Percentiles rank a stretch among this genome's conserved stretches.
phyloP scores from a whole-genome alignment of 2,113 vertebrate species.

The Craseonycteris thonglongyai region DNA sequence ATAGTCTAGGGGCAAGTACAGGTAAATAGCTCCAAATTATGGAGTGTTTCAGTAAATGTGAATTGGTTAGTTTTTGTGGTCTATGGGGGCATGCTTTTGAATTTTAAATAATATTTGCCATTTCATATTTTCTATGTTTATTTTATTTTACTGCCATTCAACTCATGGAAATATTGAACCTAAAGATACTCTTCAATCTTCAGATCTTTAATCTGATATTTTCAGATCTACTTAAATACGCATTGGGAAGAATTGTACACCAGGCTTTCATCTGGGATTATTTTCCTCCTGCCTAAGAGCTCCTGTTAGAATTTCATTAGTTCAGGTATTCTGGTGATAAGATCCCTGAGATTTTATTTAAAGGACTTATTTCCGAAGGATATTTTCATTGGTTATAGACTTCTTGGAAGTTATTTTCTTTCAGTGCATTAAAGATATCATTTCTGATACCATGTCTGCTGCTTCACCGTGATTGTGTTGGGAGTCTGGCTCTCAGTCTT shows the following conservation, averaged over 20 bases:
- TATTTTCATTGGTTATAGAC: not conserved
- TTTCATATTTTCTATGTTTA: not conserved
- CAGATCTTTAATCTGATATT: not conserved
- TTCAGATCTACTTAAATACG: not conserved
- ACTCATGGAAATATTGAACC: not conserved
- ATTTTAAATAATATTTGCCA: not conserved
- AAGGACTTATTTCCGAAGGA: not conserved
- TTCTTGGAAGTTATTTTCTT: not conserved
- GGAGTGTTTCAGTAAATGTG: not conserved
- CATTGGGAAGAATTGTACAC: not conserved
- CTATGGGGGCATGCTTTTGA: not conserved
- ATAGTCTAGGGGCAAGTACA: not conserved
- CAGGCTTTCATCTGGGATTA: not conserved
- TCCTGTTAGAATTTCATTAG: not conserved
- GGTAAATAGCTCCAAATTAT: not conserved
- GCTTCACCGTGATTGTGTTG: not conserved
- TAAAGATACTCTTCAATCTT: not conserved
- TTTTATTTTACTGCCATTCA: not conserved
- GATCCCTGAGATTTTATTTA: not conserved
- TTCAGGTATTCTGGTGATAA: not conserved
- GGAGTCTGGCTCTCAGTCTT: not conserved
- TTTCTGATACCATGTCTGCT: not conserved
- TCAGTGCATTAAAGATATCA: not conserved
- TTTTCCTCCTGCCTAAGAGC: not conserved
- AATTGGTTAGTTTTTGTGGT: not conserved